Conservation (phyloP, 2,888 invertebrate species). For the Parnassius apollo region DNA sequence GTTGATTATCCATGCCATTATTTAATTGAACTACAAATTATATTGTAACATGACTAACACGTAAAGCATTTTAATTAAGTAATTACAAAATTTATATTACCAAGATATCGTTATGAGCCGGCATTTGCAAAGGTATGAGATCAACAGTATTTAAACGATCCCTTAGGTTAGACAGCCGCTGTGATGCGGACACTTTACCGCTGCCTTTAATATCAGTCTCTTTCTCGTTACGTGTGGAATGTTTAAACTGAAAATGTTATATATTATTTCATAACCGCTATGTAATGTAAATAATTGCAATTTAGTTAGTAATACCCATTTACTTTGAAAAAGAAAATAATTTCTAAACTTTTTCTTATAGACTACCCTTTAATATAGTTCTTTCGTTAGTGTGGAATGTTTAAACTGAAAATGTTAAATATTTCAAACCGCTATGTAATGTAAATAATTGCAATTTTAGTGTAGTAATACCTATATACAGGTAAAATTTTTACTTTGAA, state of each 20-base stretch:
- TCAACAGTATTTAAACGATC: constrained; percentile 69
- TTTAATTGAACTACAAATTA: too few species aligned
- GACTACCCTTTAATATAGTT: constrained; percentile 51
- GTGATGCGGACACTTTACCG: constrained; percentile 70
- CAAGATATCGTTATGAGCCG: constrained; percentile 58
- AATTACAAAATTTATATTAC: constrained; percentile 38
- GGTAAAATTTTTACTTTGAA: too few species aligned
- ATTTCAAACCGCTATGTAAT: background rate
- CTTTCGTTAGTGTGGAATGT: constrained; percentile 49
- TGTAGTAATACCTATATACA: too few species aligned
- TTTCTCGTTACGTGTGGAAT: constrained; percentile 49
- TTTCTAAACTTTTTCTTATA: too few species aligned
- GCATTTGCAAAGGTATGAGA: constrained; percentile 67
- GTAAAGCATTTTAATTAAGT: background rate
- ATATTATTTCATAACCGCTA: background rate
- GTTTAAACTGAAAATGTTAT: constrained; percentile 49
- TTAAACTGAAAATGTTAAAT: constrained; percentile 45
- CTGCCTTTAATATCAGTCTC: constrained; percentile 52
- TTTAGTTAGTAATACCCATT: too few species aligned
- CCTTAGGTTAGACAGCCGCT: constrained; percentile 65
- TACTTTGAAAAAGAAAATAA: too few species aligned
- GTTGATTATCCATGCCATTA: too few species aligned
- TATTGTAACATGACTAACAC: too few species aligned
- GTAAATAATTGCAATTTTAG: too few species aligned
- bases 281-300: too few species aligned